phyloP scores from a whole-genome alignment of 1,140 invertebrate genomes.

The Aethina tumida region DNA sequence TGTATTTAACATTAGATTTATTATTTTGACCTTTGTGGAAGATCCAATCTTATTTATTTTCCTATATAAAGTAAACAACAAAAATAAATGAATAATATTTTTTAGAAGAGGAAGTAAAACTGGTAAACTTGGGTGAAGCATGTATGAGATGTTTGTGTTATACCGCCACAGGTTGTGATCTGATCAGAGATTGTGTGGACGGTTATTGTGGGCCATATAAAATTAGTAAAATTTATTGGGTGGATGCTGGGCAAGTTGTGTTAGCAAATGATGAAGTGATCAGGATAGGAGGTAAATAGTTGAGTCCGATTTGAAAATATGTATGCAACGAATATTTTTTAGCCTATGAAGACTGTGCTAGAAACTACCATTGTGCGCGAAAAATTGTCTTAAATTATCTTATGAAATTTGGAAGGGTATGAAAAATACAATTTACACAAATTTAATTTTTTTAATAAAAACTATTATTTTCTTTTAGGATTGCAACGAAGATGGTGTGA shows the following conservation, averaged over 20 bases:
- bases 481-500: conserved; percentile 48
- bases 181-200: conserved; percentile 32
- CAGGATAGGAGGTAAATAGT: conserved; percentile 32
- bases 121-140: too few species aligned
- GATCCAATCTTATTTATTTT: too few species aligned
- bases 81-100: too few species aligned
- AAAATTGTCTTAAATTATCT: conserved; percentile 50
- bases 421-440: conserved; percentile 3
- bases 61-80: too few species aligned
- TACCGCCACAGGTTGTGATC: too few species aligned
- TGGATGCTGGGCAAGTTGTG: conserved; percentile 45
- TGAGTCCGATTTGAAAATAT: too few species aligned
- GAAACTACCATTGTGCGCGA: too few species aligned
- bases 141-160: too few species aligned
- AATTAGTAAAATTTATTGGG: conserved; percentile 51
- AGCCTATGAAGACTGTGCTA: conserved; percentile 57
- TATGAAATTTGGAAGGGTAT: conserved; percentile 45
- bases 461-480: conserved; percentile 34
- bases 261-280: conserved; percentile 39
- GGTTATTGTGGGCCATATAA: conserved; percentile 53
- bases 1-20: too few species aligned
- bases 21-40: too few species aligned
- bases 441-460: background rate
- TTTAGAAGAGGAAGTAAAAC: too few species aligned
- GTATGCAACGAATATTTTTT: too few species aligned